Percentiles rank a stretch among this genome's conserved stretches.
Conservation (phyloP, 2,888 invertebrate species). For the Ochropacha duplaris region DNA sequence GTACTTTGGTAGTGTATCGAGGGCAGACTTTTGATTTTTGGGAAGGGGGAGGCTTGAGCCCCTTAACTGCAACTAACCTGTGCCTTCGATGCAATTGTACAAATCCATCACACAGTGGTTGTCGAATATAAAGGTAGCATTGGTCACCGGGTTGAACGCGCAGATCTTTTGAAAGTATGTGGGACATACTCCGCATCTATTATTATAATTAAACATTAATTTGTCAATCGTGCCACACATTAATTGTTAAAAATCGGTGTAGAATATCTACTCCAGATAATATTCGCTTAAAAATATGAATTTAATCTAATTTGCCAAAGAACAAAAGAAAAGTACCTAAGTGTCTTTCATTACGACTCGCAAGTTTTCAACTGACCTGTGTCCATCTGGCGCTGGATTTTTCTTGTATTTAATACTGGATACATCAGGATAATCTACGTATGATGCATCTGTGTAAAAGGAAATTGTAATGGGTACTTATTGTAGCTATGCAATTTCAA, state of each 20-base stretch:
- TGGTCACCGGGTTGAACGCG: constrained; percentile 51
- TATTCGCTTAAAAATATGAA: no score
- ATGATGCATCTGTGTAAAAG: constrained; percentile 24
- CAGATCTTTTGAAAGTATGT: constrained; percentile 73
- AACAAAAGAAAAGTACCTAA: no score
- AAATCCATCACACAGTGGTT: constrained; percentile 75
- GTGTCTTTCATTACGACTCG: no score
- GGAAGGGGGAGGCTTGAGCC: no score
- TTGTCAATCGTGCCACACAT: constrained; percentile 1
- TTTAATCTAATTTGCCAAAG: no score
- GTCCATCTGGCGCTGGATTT: constrained; percentile 52
- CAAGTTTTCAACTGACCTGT: constrained; percentile 49
- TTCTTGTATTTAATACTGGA: constrained; percentile 23
- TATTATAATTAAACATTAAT: constrained; percentile 13
- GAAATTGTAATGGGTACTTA: not conserved
- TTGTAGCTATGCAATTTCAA: not conserved
- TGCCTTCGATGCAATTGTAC: constrained; percentile 66
- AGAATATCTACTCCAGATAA: no score
- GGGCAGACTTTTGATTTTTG: no score
- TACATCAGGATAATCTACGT: constrained; percentile 21
- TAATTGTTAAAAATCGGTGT: not conserved
- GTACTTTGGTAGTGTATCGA: no score
- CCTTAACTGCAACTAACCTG: constrained; percentile 42
- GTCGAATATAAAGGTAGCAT: constrained; percentile 66
- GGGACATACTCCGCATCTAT: constrained; percentile 72